Base-by-base conservation (phyloP, 2,797 vertebrate species). In the Pantherophis alleghaniensis region DNA sequence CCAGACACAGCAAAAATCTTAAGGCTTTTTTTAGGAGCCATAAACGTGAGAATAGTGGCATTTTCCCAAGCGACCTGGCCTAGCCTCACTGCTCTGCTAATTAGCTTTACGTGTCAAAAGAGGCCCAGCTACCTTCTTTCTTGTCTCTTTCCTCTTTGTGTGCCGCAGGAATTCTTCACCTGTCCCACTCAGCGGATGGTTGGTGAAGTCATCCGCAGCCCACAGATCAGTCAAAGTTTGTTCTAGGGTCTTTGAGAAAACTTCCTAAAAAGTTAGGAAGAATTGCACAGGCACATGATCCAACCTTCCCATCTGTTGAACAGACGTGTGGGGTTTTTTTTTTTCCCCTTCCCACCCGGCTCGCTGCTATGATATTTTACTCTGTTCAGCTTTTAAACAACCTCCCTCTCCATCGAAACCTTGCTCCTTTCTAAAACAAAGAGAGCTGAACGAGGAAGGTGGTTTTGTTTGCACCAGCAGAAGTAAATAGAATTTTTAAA, bases 31-130 rank as follows among this genome's bases (percentile, higher is more conserved):
- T 28, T 88, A 42, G 86, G 92, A 94, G 95, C 90, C 88, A 42
- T 91, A 94, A 94, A 90, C 91, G 69, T 42, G 24, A 47, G 94
- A 20, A 32, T 86, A 56, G 83, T 37, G 74, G 74, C 87, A 92
- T 28, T 92, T 90, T 60, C 91, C 93, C 89, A 32, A 92, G 92
- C 91, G 51, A 93, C 5, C 13, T 4, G 69, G 59, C 93, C 93
- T 87, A 95, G 92, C 93, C 91, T 37, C 92, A 94, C 91, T 94
- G 91, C 93, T 93, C 95, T 88, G 95, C 94, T 96, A 95, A 96
- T 96, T 94, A 94, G 93, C 89, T 96, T 94, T 61, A 57, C 89
- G 51, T 95, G 92, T 86, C 92, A 93, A 88, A n/a, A 26, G 51
- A 42, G 91, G 92, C 93, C 94, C 89, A 56, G 7, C 18, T 93